Base-by-base conservation (phyloP, 2,113 vertebrate species). In the Anser cygnoides region DNA sequence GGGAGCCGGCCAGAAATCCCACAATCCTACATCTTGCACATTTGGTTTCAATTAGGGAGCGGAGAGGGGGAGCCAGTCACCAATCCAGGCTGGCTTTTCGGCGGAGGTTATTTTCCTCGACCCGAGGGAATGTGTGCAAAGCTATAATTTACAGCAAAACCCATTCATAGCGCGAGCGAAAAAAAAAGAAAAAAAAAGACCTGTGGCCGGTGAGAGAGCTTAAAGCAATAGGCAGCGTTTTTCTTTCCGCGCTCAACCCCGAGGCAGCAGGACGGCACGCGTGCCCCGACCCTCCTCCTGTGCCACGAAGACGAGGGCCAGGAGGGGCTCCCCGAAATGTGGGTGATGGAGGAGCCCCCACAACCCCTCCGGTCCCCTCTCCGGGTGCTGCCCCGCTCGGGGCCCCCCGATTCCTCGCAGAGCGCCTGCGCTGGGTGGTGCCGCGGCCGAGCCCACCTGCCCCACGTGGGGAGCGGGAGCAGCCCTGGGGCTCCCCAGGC, bases 31-130 rank as follows among this genome's bases (percentile, higher is more conserved):
- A 97, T 98, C 98, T 98, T 97, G 96, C 98, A 98, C 99, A 99
- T 98, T 98, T 99, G 99, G 98, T 99, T 99, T 98, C 98, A 99
- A 99, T 99, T 99, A 98, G 96, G 97, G 96, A 97, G 71, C 74
- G 44, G 97, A 97, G 94, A 93, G 73, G 95, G 97, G 96, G 94
- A 98, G 97, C 76, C 93, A 97, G 96, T 96, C 97, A 96, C 98
- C 97, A 98, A 98, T 98, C 97, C 96, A 84, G 97, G 98, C 97
- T 89, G 92, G 94, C 96, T 98, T 96, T 97, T 97, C 94, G 73
- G 96, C 79, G 4, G 94, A 97, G 98, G 95, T 98, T 98, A 92
- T 98, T 98, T 98, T 97, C 98, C 97, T 97, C 97, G 92, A 96
- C 96, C 91, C 82, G 75, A 90, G 98, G 97, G 97, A 98, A 96